phyloP scores from a whole-genome alignment of 2,797 vertebrate species.

The Petrocephalus schoutedeni region DNA sequence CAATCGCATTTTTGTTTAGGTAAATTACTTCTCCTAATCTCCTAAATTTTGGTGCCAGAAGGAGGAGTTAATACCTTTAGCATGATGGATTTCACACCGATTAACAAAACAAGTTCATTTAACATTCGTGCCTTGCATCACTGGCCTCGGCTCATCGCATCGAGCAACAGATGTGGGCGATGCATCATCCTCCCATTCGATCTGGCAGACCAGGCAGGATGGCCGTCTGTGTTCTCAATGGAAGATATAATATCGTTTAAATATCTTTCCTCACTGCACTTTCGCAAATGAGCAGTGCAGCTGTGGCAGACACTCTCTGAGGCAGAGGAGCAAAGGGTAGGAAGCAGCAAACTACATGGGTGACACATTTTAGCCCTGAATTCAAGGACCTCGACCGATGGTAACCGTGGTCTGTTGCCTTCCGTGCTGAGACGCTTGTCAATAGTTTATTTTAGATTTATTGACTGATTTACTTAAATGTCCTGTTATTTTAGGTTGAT shows the following conservation, averaged over 20 bases:
- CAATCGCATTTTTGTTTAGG: background rate
- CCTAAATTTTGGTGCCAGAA: background rate
- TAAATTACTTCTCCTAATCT: background rate
- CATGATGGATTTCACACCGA: background rate
- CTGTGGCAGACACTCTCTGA: background rate
- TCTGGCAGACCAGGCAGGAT: background rate
- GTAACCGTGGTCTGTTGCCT: background rate
- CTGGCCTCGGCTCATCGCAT: background rate
- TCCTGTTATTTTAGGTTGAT: background rate
- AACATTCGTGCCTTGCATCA: background rate
- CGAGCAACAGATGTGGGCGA: background rate
- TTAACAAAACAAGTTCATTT: conserved; percentile 3
- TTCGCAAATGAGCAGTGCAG: background rate
- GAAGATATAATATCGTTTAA: background rate
- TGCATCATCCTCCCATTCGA: background rate
- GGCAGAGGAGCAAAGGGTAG: background rate
- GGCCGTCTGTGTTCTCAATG: background rate
- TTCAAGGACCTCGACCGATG: background rate
- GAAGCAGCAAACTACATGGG: background rate
- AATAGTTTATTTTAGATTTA: conserved; percentile 13
- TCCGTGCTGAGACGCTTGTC: background rate
- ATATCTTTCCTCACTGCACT: background rate
- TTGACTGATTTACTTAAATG: background rate
- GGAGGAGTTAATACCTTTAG: background rate
- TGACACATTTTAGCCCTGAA: background rate